Base-by-base conservation (phyloP, 2,797 vertebrate genomes). In the Tamandua tetradactyla region DNA sequence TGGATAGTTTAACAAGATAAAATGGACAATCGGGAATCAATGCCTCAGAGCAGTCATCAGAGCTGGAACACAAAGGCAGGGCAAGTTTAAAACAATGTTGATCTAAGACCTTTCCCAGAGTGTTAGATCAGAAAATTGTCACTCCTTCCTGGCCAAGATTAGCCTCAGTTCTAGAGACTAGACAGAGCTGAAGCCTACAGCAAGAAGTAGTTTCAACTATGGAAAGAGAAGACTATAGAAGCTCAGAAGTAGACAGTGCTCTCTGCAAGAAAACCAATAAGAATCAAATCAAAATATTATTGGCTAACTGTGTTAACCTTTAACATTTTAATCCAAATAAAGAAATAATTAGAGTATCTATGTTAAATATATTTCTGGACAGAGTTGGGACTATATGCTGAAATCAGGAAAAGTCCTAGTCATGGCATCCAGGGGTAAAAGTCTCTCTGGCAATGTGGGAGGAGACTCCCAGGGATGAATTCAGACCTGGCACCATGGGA, bases 321-420 rank as follows among this genome's bases (percentile, higher is more conserved):
- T 95, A 94, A 74, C 35, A 75, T 75, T 84, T 93, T 83, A 75
- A 57, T 55, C 10, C 13, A 76, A 84, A n/a, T 18, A 64, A 71
- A 85, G 37, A 94, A 87, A 66, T 75, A 81, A 93, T 14, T 55
- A 62, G 23, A 23, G 23, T 87, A 11, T 2, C 25, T 9, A 37
- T n/a, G 5, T 47, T 93, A 84, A 87, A 76, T 72, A 87, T 42
- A 86, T 72, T 91, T 79, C 61, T 93, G 32, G 75, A 59, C n/a
- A 15, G 18, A 91, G n/a, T 64, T 69, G 57, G 10, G 23, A 3
- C 18, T 13, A 64, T 13, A 64, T 79, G 5, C 9, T 83, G 47
- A 52, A 61, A 87, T 17, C 62, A 86, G 49, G 30, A 64, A 83
- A 27, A 93, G 86, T 23, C 18, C 37, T n/a, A 85, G 27, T 66